Conservation (phyloP, 23 tunicate species). For the Diplosoma virens region DNA sequence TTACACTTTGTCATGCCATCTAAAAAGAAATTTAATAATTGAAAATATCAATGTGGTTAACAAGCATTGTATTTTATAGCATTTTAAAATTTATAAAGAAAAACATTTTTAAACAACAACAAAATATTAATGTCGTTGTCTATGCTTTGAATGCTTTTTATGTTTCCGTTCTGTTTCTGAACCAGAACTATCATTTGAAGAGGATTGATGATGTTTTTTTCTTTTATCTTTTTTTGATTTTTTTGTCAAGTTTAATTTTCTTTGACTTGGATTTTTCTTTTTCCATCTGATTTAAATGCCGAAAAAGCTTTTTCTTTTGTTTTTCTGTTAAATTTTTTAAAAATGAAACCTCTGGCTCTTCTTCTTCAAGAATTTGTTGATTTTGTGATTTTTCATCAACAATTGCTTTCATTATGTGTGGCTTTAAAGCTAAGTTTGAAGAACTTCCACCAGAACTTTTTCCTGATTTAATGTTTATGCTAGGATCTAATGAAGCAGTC, state of each 20-base stretch:
- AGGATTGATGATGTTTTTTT: neutral
- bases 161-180: too few species aligned
- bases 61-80: too few species aligned
- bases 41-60: too few species aligned
- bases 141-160: too few species aligned
- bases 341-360: constrained; percentile 87
- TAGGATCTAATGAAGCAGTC: constrained; percentile 88
- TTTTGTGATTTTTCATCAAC: constrained; percentile 59
- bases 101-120: too few species aligned
- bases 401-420: constrained; percentile 60
- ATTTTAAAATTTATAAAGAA: too few species aligned
- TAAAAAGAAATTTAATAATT: too few species aligned
- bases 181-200: too few species aligned
- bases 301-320: constrained; percentile 79
- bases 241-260: constrained; percentile 36
- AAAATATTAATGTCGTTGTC: too few species aligned
- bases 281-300: constrained; percentile 64
- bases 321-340: constrained; percentile 72
- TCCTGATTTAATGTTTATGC: constrained; percentile 35
- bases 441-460: constrained; percentile 37
- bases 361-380: constrained; percentile 59
- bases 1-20: too few species aligned
- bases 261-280: constrained; percentile 22
- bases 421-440: constrained; percentile 51
- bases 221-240: constrained; percentile 1